A percentile compares a stretch with the other conserved stretches of the same genome.
These are phyloP conservation scores for Mesoligia furuncula DNA, from an alignment of 2,888 invertebrate genomes.

Conservation along the genomic window DNA sequence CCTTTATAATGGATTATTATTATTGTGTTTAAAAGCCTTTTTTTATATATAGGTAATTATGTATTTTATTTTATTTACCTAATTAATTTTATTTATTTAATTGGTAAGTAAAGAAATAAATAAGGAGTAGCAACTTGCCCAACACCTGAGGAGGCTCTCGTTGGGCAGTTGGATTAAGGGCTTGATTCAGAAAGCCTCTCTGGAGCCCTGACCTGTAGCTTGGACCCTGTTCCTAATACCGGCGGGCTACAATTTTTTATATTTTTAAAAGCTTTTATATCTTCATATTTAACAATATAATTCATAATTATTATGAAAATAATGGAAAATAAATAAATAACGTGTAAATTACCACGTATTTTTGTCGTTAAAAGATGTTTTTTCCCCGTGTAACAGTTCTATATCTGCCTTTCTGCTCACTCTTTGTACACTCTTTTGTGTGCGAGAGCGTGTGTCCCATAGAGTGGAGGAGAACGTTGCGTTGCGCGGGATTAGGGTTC, in stretches of 20 bases:
- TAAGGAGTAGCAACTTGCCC: not conserved
- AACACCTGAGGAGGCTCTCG: not conserved
- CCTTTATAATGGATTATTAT: not conserved
- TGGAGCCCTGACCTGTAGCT: not conserved
- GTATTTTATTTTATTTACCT: no score
- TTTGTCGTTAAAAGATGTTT: not conserved
- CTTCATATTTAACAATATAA: no score
- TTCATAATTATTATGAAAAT: no score
- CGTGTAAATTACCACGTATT: not conserved
- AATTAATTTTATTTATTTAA: no score
- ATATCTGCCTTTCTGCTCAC: not conserved
- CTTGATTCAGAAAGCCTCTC: not conserved
- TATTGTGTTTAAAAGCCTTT: not conserved
- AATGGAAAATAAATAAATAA: not conserved
- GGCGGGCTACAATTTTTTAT: no score
- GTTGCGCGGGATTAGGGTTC: conserved; percentile 2
- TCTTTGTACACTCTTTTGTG: not conserved
- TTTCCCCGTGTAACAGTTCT: not conserved
- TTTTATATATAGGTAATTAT: not conserved
- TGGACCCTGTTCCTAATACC: not conserved
- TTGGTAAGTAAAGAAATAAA: not conserved
- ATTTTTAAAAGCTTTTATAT: no score
- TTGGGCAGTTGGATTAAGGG: not conserved
- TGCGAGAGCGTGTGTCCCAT: not conserved
- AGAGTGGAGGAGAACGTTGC: not conserved